These are phyloP conservation scores for Drosophila lacertosa DNA, from an alignment of 1,140 invertebrate species.

Conservation along the genomic window DNA sequence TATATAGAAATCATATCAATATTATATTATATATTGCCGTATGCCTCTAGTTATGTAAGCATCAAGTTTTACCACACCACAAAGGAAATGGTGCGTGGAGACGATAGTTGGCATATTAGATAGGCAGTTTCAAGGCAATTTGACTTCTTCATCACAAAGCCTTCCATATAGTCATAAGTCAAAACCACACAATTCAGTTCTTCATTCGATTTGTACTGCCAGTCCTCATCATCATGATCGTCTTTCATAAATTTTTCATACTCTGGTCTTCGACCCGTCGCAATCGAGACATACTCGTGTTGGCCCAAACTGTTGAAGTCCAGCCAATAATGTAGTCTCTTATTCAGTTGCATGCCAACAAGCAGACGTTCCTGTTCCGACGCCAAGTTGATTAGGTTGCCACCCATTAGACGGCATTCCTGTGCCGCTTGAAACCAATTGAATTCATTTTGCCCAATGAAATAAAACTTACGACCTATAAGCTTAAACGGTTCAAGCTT, in stretches of 20 bases:
- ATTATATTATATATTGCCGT: too few relatives aligned
- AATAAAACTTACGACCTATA: constrained; percentile 25
- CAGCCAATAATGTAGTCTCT: constrained; percentile 19
- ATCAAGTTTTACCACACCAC: constrained; percentile 23
- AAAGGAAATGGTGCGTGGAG: constrained; percentile 26
- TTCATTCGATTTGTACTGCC: neutral
- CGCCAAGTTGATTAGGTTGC: constrained; percentile 21
- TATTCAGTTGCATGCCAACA: constrained; percentile 3
- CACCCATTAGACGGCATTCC: constrained; percentile 25
- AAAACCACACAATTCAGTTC: constrained; percentile 13
- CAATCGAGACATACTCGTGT: constrained; percentile 22
- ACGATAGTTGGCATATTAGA: constrained; percentile 27
- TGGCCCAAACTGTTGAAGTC: constrained; percentile 33
- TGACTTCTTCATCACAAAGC: constrained; percentile 23
- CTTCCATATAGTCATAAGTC: constrained; percentile 6
- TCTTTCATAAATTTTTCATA: constrained; percentile 5
- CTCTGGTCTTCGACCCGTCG: constrained; percentile 3
- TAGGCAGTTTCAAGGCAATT: constrained; percentile 9
- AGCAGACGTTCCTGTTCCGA: neutral
- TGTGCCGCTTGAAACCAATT: constrained; percentile 39
- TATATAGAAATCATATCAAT: too few relatives aligned
- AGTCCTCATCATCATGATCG: neutral
- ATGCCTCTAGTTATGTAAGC: too few relatives aligned
- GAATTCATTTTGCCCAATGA: neutral
- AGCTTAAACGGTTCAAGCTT: constrained; percentile 12